phyloP scores from a whole-genome alignment of 1,140 invertebrate genomes.

The Drosophila elegans region DNA sequence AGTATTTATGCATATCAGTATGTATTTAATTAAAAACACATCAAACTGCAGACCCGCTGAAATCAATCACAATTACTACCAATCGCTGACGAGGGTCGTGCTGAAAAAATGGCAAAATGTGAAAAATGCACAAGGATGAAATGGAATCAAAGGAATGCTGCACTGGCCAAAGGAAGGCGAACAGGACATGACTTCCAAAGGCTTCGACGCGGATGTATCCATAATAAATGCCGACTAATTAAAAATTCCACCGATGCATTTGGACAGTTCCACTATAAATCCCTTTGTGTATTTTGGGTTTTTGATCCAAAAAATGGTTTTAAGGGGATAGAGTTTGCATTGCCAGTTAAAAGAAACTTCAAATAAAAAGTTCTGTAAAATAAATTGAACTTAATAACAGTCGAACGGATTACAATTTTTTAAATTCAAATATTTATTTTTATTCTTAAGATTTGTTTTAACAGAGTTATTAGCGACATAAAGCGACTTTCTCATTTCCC shows the following conservation, averaged over 20 bases:
- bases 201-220: constrained; percentile 1
- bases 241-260: constrained; percentile 58
- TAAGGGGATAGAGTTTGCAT: too few relatives aligned
- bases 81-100: constrained; percentile 20
- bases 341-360: too few relatives aligned
- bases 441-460: too few relatives aligned
- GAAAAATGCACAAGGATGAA: constrained; percentile 50
- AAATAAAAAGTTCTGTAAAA: too few relatives aligned
- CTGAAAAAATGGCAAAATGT: constrained; percentile 53
- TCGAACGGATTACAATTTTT: too few relatives aligned
- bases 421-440: too few relatives aligned
- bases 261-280: constrained; percentile 14
- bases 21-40: constrained; percentile 78
- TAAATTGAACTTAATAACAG: too few relatives aligned
- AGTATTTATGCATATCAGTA: constrained; percentile 67
- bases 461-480: too few relatives aligned
- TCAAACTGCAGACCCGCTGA: constrained; percentile 65
- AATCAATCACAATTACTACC: constrained; percentile 78
- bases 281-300: neutral
- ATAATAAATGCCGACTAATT: constrained; percentile 58
- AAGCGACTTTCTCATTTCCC: too few relatives aligned
- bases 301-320: neutral
- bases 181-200: constrained; percentile 6
- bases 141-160: constrained; percentile 53
- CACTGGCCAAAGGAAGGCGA: constrained; percentile 13